A percentile compares a stretch with the other conserved stretches of the same genome.
Conservation (phyloP, 2,113 vertebrate species). For the Isurus oxyrinchus region DNA sequence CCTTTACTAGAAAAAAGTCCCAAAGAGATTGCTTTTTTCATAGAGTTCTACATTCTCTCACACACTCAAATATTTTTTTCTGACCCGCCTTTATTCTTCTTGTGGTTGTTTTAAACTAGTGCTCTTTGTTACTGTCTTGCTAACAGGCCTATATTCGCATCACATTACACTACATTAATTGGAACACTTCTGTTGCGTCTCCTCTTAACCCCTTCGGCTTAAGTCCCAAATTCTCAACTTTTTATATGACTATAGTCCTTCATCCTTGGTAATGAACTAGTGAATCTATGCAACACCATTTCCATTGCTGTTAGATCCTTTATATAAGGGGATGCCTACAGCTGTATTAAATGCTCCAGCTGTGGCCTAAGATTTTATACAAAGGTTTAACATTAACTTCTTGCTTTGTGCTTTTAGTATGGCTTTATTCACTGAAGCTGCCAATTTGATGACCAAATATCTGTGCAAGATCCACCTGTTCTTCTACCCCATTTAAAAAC, state of each 20-base stretch:
- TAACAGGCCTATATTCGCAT: neutral
- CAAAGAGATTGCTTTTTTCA: neutral
- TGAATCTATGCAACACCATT: neutral
- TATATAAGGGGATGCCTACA: too few relatives aligned
- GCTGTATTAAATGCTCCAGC: neutral
- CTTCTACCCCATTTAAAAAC: neutral
- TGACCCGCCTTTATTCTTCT: neutral
- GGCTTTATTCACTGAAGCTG: neutral
- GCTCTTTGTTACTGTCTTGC: neutral
- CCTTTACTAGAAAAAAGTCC: neutral
- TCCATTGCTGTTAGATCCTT: neutral
- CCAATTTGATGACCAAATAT: neutral
- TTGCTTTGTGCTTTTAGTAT: neutral
- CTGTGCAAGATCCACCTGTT: neutral
- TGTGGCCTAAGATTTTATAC: neutral
- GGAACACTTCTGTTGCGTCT: neutral
- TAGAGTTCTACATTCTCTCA: neutral
- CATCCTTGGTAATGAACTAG: neutral
- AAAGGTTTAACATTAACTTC: neutral
- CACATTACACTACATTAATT: neutral
- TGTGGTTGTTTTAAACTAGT: neutral
- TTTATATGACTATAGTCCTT: neutral
- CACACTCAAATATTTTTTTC: neutral
- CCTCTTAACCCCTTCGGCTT: neutral
- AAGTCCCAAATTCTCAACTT: neutral